These are phyloP conservation scores for Bubo blakistoni DNA, from an alignment of 2,113 vertebrate species.

Conservation along the genomic window DNA sequence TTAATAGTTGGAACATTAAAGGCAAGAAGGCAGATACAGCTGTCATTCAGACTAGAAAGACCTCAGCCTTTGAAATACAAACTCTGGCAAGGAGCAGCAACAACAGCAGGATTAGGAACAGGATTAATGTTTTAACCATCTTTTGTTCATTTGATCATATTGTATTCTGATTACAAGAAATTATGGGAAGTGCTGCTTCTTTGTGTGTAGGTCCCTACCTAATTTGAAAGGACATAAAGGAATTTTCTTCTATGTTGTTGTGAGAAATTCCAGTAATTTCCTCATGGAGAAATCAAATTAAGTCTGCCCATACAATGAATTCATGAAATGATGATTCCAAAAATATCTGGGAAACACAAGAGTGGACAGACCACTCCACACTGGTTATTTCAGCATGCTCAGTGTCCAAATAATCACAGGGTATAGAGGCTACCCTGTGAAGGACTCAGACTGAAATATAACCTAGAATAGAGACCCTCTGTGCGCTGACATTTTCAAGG, in stretches of 20 bases:
- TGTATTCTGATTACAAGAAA: not conserved
- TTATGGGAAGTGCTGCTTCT: not conserved
- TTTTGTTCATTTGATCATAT: not conserved
- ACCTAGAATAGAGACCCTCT: not conserved
- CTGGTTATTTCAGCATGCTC: not conserved
- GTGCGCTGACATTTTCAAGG: not conserved
- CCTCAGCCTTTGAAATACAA: not conserved
- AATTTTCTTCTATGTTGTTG: not conserved
- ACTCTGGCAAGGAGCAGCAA: not conserved
- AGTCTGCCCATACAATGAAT: not conserved
- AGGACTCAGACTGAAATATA: not conserved
- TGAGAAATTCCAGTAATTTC: not conserved
- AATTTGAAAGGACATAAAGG: not conserved
- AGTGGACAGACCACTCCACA: not conserved
- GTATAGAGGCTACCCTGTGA: not conserved
- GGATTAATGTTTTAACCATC: not conserved
- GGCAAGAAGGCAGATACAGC: not conserved
- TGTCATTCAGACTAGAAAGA: not conserved
- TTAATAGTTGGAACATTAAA: conserved; percentile 45
- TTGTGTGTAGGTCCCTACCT: not conserved
- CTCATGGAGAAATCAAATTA: not conserved
- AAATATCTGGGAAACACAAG: not conserved
- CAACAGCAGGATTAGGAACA: not conserved
- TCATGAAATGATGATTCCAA: not conserved
- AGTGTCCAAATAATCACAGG: not conserved